Base-by-base conservation (phyloP, 2,888 invertebrate genomes). In the Cheilosia impressa region DNA sequence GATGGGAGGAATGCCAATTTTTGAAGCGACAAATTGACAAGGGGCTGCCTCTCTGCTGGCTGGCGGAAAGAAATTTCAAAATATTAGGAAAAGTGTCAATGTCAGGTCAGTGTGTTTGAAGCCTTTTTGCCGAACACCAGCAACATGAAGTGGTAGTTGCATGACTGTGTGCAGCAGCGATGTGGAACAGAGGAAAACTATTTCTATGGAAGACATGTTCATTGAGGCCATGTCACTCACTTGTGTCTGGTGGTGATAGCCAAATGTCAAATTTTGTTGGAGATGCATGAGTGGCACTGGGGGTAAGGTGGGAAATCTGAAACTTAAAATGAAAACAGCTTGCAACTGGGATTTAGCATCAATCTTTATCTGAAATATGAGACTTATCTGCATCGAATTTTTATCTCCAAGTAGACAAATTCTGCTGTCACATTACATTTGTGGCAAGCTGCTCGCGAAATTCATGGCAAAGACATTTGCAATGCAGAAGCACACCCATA, bases 131-230 rank as follows among this genome's bases (percentile, higher is more conserved):
- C 10, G 13, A 38, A 13, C 4, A 17, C 19, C 17, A 47, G 10
- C 47, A 19, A 17, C 47, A 17, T 3, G 0, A 47, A 47, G 19
- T 47, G 19, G 38, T 38, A 38, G 38, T 38, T 38, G 38, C 38
- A 38, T 38, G 38, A 38, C 2, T 38, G 13, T 38, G 13, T 38
- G 38, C 13, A 38, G 13, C 38, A 38, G 38, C 38, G 7, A 47
- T 47, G 17, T 0, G 17, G 10, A 47, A 4, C 19, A 17, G 19
- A 9, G 47, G 3, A 47, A 19, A 47, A 9, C 19, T 19, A 47
- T 47, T 47, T 47, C 47, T 19, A 47, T 47, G 47, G 19, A 9
- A 47, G 47, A 47, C 47, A 47, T 47, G 10, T 47, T 17, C 47
- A 47, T 17, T 47, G 47, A 47, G 47, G 47, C 10, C 47, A 17